Evolutionary conservation across 2,888 invertebrate genomes (phyloP), one percentile per base, ranked within the genome.

Genomic region (Acleris laterana): DNA sequence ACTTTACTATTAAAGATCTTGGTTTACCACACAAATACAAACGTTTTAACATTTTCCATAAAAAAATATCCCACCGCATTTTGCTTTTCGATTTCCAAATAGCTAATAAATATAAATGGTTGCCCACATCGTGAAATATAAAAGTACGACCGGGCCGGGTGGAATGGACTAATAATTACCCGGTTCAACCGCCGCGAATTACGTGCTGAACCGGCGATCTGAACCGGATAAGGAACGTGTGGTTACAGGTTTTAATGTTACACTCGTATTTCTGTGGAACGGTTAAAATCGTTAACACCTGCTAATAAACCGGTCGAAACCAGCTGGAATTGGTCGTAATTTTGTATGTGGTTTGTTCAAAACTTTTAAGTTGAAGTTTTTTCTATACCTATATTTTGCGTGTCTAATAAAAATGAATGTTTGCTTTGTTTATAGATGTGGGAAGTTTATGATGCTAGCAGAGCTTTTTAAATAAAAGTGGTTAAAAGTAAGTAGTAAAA

Each of bases 101-200:
- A 17, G 46, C 46, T 46, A n/a, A 46, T 46, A n/a, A 46, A 46
- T n/a, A 46, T 46, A 46, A 46, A 46, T 46, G 46, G 17, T 5
- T 13, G 16, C 17, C 46, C n/a, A 46, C 42, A 55, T 60, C 60
- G 64, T 5, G 17, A 25, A n/a, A 11, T 28, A 20, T 65, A 65
- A 64, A 60, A 46, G 44, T 46, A 48, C 16, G 53, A 48, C 59
- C 64, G 22, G 32, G n/a, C 4, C 32, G 60, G 60, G 60, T 65
- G 60, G 55, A 65, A 51, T 44, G 55, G 55, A 61, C 65, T 60
- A 65, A 65, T 65, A 65, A 65, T 65, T 65, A 65, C 65, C 65
- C 65, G 56, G 65, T 61, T 65, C 60, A 51, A 53, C 59, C 64
- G 63, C 57, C 56, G 58, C 52, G 64, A 64, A 64, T 60, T 65